phyloP scores from a whole-genome alignment of 1,140 invertebrate species.

The Drosophila pseudoobscura region DNA sequence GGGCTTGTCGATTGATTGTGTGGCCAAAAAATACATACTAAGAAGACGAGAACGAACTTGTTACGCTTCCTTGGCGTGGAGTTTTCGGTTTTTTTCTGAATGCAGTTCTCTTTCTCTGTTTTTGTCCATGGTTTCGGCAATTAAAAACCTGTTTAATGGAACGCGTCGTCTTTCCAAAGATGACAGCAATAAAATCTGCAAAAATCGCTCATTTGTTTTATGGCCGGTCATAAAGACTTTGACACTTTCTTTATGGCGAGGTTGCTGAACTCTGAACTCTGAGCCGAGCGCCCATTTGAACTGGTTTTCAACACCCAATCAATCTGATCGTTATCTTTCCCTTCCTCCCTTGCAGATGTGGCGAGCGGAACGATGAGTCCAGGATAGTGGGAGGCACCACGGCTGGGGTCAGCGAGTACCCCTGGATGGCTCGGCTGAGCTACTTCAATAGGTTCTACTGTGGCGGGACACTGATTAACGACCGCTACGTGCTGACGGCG shows the following conservation, averaged over 20 bases:
- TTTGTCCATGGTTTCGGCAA: conserved; percentile 24
- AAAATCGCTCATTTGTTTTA: conserved; percentile 45
- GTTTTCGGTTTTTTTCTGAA: neutral
- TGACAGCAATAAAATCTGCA: conserved; percentile 54
- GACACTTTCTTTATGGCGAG: conserved; percentile 69
- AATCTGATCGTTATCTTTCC: neutral
- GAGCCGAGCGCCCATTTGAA: conserved; percentile 31
- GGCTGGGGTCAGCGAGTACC: conserved; percentile 89
- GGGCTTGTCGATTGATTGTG: conserved; percentile 38
- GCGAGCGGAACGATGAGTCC: conserved; percentile 89
- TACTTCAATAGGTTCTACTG: conserved; percentile 94
- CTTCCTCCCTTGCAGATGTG: conserved; percentile 86
- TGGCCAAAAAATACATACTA: conserved; percentile 37
- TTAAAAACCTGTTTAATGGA: conserved; percentile 73
- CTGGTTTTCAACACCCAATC: conserved; percentile 15
- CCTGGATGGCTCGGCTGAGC: conserved; percentile 91
- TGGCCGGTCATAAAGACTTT: conserved; percentile 44
- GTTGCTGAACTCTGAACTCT: conserved; percentile 68
- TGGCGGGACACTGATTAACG: conserved; percentile 92
- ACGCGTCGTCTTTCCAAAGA: conserved; percentile 26
- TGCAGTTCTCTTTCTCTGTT: conserved; percentile 5
- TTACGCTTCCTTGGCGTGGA: conserved; percentile 28
- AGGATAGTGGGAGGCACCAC: conserved; percentile 89
- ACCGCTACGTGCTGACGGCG: conserved; percentile 91
- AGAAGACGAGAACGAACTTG: conserved; percentile 12